These are phyloP conservation scores for Clarias platycephalus DNA, from an alignment of 2,797 vertebrate genomes.

Conservation along the genomic window DNA sequence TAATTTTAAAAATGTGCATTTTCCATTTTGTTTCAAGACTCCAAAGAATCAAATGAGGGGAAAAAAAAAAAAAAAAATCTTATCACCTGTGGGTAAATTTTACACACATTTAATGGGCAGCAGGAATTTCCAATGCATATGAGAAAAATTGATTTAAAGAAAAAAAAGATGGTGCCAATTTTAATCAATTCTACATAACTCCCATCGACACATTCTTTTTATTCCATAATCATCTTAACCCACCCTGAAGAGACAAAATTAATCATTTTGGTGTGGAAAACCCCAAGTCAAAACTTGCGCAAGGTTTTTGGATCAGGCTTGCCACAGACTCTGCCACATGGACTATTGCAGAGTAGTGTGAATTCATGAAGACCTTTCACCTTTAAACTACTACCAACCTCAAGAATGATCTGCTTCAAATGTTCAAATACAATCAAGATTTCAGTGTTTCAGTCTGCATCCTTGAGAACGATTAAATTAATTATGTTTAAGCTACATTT, in stretches of 20 bases:
- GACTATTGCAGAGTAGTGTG: background rate
- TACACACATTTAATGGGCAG: background rate
- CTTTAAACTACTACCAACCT: background rate
- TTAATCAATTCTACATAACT: background rate
- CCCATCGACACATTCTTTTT: background rate
- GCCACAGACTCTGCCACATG: background rate
- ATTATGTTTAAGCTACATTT: constrained; percentile 28
- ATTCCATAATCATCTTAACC: background rate
- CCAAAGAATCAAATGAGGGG: background rate
- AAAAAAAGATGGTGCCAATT: background rate
- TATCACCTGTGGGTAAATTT: background rate
- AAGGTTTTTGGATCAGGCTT: background rate
- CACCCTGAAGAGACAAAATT: no score
- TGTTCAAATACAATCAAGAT: constrained; percentile 4
- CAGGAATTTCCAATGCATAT: background rate
- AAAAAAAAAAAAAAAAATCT: background rate
- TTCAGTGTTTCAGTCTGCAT: background rate
- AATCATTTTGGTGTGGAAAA: background rate
- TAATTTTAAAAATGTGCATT: background rate
- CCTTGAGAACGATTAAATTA: constrained; percentile 15
- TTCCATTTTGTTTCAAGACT: background rate
- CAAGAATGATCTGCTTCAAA: background rate
- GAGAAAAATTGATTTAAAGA: background rate
- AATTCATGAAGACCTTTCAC: background rate
- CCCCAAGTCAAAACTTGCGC: background rate